phyloP scores from a whole-genome alignment of 1,140 invertebrate genomes.

The Pseudomyrmex cubaensis region DNA sequence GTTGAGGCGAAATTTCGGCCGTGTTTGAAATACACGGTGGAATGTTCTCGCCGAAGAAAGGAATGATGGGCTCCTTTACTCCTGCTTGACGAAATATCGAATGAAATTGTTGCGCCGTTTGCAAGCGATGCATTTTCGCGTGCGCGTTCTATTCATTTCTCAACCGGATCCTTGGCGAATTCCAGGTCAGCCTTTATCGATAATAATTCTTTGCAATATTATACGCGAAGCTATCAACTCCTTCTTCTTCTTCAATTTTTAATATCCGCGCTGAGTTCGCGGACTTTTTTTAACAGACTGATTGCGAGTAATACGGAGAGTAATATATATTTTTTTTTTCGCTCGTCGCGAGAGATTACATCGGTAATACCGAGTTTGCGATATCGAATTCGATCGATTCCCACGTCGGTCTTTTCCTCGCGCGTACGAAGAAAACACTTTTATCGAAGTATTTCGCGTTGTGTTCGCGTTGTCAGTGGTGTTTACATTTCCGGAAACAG shows the following conservation, averaged over 20 bases:
- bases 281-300: background rate
- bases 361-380: background rate
- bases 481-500: slow-evolving; percentile 2
- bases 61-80: background rate
- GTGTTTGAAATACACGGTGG: slow-evolving; percentile 10
- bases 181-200: background rate
- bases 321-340: no score
- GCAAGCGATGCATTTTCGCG: slow-evolving; percentile 7
- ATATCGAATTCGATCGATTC: background rate
- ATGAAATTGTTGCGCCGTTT: slow-evolving; percentile 24
- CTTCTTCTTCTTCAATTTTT: background rate
- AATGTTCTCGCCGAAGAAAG: slow-evolving; percentile 35
- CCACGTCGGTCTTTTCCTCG: background rate
- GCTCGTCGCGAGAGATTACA: no score
- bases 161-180: slow-evolving; percentile 13
- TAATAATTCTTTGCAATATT: slow-evolving; percentile 27
- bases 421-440: background rate
- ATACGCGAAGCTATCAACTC: background rate
- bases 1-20: background rate
- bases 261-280: background rate
- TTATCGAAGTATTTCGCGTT: background rate
- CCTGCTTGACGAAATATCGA: slow-evolving; percentile 19
- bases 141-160: slow-evolving; percentile 19
- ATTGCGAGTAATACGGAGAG: background rate
- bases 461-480: background rate